Base-by-base conservation (phyloP, 2,888 invertebrate genomes). In the Leptopilina syphax region DNA sequence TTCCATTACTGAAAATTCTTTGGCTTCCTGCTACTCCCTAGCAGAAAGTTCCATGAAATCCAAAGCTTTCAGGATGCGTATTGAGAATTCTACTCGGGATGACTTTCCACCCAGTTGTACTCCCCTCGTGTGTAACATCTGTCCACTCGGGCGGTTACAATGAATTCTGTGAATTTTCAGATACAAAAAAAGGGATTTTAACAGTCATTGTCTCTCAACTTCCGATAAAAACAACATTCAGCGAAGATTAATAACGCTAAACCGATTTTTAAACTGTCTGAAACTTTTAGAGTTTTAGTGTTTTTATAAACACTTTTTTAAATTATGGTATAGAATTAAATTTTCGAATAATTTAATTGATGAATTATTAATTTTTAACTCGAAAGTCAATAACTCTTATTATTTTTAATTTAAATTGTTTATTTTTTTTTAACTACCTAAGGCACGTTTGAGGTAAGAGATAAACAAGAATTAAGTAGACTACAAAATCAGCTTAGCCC, bases 1-100 rank as follows among this genome's bases (percentile, higher is more conserved):
- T 84, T 84, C 84, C 83, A 84, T 83, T 84, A 84, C 84, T 82
- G 54, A 81, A 83, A 83, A 84, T 84, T 84, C 84, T 83, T 84
- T 82, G 82, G 83, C 83, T 84, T 84, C 81, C 84, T 44, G 80
- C 70, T 80, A 82, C 82, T 83, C 77, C 57, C 57, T 79, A 76
- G 82, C 79, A 76, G 83, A 84, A 84, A 84, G 84, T 81, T 83
- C 82, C 80, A 81, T 80, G 76, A 82, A 83, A 83, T 84, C 83
- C 82, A 76, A 82, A 82, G 84, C 83, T 84, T 83, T 84, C 80
- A 81, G 81, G 81, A 82, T 82, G 79, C 81, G 80, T 83, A 82
- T 84, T 81, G 81, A 83, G 80, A 80, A 83, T 82, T 82, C 82
- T 79, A 81, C 80, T 77, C 63, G 81, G 83, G 81, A 82, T 82